These are phyloP conservation scores for Takifugu rubripes DNA, from an alignment of 2,797 vertebrate species.

Conservation along the genomic window DNA sequence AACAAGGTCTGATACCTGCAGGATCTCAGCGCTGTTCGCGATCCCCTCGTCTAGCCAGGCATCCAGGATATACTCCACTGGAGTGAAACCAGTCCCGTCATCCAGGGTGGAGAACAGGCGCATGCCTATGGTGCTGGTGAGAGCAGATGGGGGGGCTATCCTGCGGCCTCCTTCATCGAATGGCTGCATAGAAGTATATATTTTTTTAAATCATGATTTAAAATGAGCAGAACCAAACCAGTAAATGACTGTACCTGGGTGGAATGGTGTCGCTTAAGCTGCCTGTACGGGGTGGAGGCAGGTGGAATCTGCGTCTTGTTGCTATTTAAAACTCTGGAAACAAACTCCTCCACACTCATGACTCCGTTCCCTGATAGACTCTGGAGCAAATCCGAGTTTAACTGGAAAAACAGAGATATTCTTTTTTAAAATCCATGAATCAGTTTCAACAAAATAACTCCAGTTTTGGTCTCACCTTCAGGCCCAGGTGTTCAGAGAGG, in stretches of 20 bases:
- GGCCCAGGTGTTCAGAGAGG: slow-evolving; percentile 80
- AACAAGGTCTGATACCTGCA: slow-evolving; percentile 77
- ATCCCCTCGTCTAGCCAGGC: slow-evolving; percentile 93
- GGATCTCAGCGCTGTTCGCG: slow-evolving; percentile 88
- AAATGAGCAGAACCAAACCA: background rate
- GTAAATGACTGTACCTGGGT: slow-evolving; percentile 79
- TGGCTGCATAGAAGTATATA: slow-evolving; percentile 65
- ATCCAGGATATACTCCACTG: slow-evolving; percentile 84
- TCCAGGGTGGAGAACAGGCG: slow-evolving; percentile 90
- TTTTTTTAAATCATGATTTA: no score
- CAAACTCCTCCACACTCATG: slow-evolving; percentile 87
- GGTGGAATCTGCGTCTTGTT: slow-evolving; percentile 82
- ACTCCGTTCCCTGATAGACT: slow-evolving; percentile 75
- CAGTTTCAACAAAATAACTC: background rate
- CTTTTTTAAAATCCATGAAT: background rate
- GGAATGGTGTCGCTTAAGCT: slow-evolving; percentile 90
- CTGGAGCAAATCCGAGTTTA: slow-evolving; percentile 78
- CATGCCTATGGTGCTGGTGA: slow-evolving; percentile 81
- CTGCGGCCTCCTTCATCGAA: slow-evolving; percentile 90
- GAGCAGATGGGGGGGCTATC: slow-evolving; percentile 71
- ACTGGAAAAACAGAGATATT: slow-evolving; percentile 59
- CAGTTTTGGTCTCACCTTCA: slow-evolving; percentile 77
- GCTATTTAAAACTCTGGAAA: slow-evolving; percentile 79
- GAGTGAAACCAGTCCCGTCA: slow-evolving; percentile 85
- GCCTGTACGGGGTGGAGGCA: slow-evolving; percentile 89